Evolutionary conservation across 2,797 vertebrate genomes (phyloP).

Genomic region (Sebastes taczanowskii): DNA sequence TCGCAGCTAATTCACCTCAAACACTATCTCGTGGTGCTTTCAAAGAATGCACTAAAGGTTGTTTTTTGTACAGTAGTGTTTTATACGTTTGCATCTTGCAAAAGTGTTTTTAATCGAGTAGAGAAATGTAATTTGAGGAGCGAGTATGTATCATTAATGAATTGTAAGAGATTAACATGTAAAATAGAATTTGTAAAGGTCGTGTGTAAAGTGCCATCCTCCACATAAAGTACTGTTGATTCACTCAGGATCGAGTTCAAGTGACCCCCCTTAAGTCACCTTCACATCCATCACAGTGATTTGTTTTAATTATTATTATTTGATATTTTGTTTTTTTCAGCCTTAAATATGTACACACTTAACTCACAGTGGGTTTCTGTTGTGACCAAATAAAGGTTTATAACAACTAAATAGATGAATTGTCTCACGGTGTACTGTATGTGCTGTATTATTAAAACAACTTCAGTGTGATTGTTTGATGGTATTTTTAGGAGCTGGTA

Average conservation of each 20-base stretch:
- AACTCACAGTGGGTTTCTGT: conserved; percentile 37
- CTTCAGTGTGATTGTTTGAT: neutral
- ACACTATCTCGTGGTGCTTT: conserved; percentile 52
- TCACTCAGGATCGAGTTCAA: conserved; percentile 1
- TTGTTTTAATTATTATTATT: conserved; percentile 4
- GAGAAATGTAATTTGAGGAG: conserved; percentile 54
- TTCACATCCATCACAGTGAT: conserved; percentile 15
- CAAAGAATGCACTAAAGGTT: conserved; percentile 30
- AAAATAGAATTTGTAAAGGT: conserved; percentile 59
- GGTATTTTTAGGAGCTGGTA: neutral
- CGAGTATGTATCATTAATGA: conserved; percentile 25
- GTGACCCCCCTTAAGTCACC: neutral
- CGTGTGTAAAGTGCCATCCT: conserved; percentile 30
- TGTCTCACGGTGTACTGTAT: neutral
- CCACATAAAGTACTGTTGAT: neutral
- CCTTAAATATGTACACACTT: conserved; percentile 17
- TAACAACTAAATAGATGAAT: conserved; percentile 18
- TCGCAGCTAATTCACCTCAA: conserved; percentile 24
- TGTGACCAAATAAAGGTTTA: conserved; percentile 71
- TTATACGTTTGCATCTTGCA: conserved; percentile 49
- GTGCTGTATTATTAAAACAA: neutral
- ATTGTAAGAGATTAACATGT: conserved; percentile 52
- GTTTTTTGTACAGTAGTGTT: conserved; percentile 61
- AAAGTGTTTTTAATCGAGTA: conserved; percentile 62
- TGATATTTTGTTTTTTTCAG: neutral